phyloP scores from a whole-genome alignment of 2,113 vertebrate species.

The Tychaedon coryphoeus region DNA sequence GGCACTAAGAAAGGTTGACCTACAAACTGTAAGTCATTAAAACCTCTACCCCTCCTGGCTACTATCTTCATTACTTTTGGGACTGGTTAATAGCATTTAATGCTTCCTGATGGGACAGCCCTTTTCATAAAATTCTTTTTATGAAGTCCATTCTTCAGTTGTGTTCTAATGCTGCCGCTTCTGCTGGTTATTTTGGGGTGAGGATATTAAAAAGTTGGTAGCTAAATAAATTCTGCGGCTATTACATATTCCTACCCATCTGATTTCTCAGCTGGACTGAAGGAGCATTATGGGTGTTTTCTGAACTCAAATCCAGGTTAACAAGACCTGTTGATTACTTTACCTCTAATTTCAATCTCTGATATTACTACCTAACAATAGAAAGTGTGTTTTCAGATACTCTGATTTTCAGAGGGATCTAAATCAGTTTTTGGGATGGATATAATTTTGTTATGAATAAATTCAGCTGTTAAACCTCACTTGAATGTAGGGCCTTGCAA shows the following conservation, averaged over 20 bases:
- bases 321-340: not conserved
- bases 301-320: not conserved
- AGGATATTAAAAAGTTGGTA: conserved; percentile 32
- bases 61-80: not conserved
- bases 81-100: conserved; percentile 25
- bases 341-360: not conserved
- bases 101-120: conserved; percentile 3
- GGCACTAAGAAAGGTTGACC: conserved; percentile 22
- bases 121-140: conserved; percentile 32
- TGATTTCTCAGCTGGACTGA: not conserved
- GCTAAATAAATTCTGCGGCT: not conserved
- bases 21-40: conserved; percentile 47
- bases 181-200: not conserved
- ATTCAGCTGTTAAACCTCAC: not conserved
- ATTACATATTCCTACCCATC: not conserved
- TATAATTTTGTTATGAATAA: not conserved
- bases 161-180: not conserved
- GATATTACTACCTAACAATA: not conserved
- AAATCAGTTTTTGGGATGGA: not conserved
- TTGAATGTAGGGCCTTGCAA: not conserved
- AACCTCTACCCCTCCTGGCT: conserved; percentile 19
- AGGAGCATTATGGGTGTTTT: not conserved
- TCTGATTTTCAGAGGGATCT: not conserved
- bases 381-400: not conserved
- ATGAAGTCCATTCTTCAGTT: conserved; percentile 43